phyloP scores from a whole-genome alignment of 2,113 vertebrate genomes.

The Sinocyclocheilus rhinocerous region DNA sequence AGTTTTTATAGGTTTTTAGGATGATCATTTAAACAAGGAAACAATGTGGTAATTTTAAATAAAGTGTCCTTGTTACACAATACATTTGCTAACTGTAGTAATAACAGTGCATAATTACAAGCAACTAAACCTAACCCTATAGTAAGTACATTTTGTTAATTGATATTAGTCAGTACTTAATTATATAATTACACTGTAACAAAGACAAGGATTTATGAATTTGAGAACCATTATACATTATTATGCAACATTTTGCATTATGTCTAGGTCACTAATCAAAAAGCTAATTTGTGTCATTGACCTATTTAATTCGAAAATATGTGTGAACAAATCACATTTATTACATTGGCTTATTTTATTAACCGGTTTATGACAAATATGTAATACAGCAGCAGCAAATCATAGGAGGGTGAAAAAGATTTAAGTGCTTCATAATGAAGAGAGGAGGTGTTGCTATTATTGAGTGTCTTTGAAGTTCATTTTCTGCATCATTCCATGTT shows the following conservation, averaged over 20 bases:
- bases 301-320: neutral
- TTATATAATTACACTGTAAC: too few species aligned
- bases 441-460: neutral
- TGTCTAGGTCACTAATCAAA: neutral
- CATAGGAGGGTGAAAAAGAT: neutral
- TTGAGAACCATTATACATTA: neutral
- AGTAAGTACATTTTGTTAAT: too few species aligned
- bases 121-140: too few species aligned
- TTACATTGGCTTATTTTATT: neutral
- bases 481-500: constrained; percentile 6
- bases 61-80: too few species aligned
- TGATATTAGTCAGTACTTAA: too few species aligned
- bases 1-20: too few species aligned
- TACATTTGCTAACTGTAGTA: too few species aligned
- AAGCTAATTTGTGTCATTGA: neutral
- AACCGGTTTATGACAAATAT: neutral
- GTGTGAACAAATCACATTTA: neutral
- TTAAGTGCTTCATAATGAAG: neutral
- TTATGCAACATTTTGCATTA: neutral
- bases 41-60: too few species aligned
- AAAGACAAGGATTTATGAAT: too few species aligned
- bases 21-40: too few species aligned
- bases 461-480: neutral
- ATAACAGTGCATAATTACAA: too few species aligned
- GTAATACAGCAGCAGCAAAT: neutral